Evolutionary conservation across 35 echinoderm and acorn worm species (phyloP).

Genomic region (Ptychodera flava): DNA sequence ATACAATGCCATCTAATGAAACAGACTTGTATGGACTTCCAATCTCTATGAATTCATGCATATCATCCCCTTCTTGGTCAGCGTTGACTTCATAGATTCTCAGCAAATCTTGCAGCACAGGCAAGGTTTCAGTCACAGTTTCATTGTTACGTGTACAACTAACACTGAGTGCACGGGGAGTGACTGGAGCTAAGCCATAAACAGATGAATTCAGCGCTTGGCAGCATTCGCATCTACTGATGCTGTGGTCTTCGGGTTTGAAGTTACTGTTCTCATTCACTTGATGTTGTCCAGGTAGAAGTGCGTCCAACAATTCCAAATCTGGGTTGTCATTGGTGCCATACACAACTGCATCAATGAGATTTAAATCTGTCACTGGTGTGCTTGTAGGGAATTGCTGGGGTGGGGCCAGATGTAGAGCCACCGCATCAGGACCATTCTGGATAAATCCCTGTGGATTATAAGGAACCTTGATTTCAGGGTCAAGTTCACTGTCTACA

Average conservation of each 20-base stretch:
- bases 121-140: constrained; percentile 61
- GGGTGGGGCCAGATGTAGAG: constrained; percentile 52
- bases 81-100: constrained; percentile 75
- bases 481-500: constrained; percentile 35
- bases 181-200: constrained; percentile 48
- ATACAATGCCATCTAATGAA: neutral
- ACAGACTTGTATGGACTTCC: neutral
- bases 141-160: constrained; percentile 40
- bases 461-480: neutral
- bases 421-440: constrained; percentile 42
- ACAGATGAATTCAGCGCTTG: constrained; percentile 11
- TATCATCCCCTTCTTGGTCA: neutral
- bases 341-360: constrained; percentile 45
- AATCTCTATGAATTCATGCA: constrained; percentile 63
- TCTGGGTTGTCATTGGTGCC: constrained; percentile 20
- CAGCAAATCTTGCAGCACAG: constrained; percentile 39
- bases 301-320: constrained; percentile 14
- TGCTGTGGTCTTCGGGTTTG: constrained; percentile 24
- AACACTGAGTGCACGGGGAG: constrained; percentile 48
- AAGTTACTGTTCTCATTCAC: constrained; percentile 22
- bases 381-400: constrained; percentile 4
- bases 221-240: constrained; percentile 82
- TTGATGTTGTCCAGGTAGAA: constrained; percentile 41
- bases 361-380: neutral
- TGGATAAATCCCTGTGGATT: constrained; percentile 18